Conservation (phyloP, 2,888 invertebrate species). For the Mamestra brassicae region DNA sequence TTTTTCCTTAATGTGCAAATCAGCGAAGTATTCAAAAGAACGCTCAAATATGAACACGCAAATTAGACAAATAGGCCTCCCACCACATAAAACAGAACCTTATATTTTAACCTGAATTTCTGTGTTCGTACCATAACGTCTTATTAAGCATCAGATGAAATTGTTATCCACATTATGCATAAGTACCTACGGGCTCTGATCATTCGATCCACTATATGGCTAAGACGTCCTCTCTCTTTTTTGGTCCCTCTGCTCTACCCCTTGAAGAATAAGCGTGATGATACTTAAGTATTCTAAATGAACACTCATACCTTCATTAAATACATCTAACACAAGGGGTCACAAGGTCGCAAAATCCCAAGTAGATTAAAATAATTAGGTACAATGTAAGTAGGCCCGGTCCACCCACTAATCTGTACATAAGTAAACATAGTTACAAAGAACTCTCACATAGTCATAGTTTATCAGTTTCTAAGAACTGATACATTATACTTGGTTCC, state of each 20-base stretch:
- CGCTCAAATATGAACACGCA: too few species aligned
- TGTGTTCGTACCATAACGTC: background rate
- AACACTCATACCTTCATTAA: background rate
- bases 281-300: background rate
- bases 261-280: background rate
- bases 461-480: slow-evolving; percentile 61
- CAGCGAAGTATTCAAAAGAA: too few species aligned
- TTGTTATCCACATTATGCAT: too few species aligned
- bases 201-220: too few species aligned
- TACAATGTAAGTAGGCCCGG: slow-evolving; percentile 17
- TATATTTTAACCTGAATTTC: background rate
- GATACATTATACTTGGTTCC: slow-evolving; percentile 34
- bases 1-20: too few species aligned
- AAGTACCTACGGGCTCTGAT: too few species aligned
- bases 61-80: too few species aligned
- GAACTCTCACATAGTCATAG: slow-evolving; percentile 14
- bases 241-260: background rate
- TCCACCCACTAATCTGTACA: background rate
- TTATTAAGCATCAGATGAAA: too few species aligned
- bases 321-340: slow-evolving; percentile 18
- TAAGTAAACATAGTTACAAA: slow-evolving; percentile 17
- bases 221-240: too few species aligned
- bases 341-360: slow-evolving; percentile 11
- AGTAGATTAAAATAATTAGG: slow-evolving; percentile 39
- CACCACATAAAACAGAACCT: too few species aligned